Evolutionary conservation across 2,888 invertebrate species (phyloP).

Genomic region (Thereva unica): DNA sequence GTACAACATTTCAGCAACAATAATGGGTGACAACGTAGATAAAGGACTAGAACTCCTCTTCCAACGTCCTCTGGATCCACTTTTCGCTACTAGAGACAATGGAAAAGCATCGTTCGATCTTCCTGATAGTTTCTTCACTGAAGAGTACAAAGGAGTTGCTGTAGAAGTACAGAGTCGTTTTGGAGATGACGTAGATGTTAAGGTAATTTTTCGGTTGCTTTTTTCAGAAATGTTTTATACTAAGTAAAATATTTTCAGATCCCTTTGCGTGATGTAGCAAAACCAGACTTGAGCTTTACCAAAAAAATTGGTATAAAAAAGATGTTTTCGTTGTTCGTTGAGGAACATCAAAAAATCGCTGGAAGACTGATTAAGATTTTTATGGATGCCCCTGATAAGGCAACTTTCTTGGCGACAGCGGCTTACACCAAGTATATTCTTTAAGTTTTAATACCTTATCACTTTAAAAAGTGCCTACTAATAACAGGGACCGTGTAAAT

Average conservation of each 20-base stretch:
- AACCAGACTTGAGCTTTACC: slow-evolving; percentile 52
- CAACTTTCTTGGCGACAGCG: slow-evolving; percentile 70
- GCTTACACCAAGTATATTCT: slow-evolving; percentile 60
- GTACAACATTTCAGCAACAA: no score
- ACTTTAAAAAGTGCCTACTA: not conserved
- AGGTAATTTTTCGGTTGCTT: slow-evolving; percentile 37
- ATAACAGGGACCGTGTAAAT: slow-evolving; percentile 71
- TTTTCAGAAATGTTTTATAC: not conserved
- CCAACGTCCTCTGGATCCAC: slow-evolving; percentile 55
- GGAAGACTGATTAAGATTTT: slow-evolving; percentile 70
- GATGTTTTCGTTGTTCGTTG: slow-evolving; percentile 74
- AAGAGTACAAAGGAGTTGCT: slow-evolving; percentile 49
- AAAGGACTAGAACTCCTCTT: slow-evolving; percentile 49
- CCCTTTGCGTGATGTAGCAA: slow-evolving; percentile 50
- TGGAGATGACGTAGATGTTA: slow-evolving; percentile 50
- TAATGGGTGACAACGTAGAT: no score
- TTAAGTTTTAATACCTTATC: not conserved
- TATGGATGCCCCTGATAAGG: slow-evolving; percentile 64
- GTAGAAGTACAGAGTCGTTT: slow-evolving; percentile 51
- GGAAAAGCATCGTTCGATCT: slow-evolving; percentile 53
- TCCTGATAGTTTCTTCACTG: slow-evolving; percentile 53
- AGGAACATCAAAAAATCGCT: slow-evolving; percentile 72
- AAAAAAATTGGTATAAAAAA: slow-evolving; percentile 46
- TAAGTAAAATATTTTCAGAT: slow-evolving; percentile 45
- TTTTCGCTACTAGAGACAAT: slow-evolving; percentile 52